Percentiles rank a stretch among this genome's conserved stretches.
phyloP scores from a whole-genome alignment of 2,888 invertebrate species.

The Drosophila nigritarsus region DNA sequence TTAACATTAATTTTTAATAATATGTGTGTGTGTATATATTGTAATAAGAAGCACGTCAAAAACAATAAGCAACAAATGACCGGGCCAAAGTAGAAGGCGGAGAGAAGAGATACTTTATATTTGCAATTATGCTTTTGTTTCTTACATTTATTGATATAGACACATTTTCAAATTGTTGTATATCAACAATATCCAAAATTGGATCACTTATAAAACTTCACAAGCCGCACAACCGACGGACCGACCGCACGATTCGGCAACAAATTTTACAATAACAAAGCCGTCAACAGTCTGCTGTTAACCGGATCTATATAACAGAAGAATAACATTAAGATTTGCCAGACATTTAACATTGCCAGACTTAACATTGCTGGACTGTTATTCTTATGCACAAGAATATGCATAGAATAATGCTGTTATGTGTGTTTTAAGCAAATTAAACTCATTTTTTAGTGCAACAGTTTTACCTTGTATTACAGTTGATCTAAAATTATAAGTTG shows the following conservation, averaged over 20 bases:
- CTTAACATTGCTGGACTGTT: constrained; percentile 1
- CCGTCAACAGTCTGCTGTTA: constrained; percentile 30
- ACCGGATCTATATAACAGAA: constrained; percentile 3
- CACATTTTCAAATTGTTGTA: constrained; percentile 40
- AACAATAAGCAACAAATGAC: constrained; percentile 35
- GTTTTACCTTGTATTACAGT: background rate
- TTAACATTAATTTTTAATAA: constrained; percentile 30
- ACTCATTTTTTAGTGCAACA: background rate
- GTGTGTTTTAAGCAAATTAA: background rate
- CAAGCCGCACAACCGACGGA: constrained; percentile 38
- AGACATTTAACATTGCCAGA: background rate
- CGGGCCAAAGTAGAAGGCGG: constrained; percentile 16
- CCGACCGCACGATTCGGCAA: constrained; percentile 49
- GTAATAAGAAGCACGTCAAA: constrained; percentile 28
- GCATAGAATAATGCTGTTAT: constrained; percentile 15
- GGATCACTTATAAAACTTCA: constrained; percentile 43
- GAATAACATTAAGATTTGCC: constrained; percentile 1
- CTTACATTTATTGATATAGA: constrained; percentile 46
- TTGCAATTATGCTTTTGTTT: constrained; percentile 22
- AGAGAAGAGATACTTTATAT: background rate
- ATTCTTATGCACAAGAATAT: background rate
- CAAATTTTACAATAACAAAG: constrained; percentile 52
- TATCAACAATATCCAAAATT: constrained; percentile 41
- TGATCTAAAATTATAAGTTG: background rate
- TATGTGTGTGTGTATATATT: constrained; percentile 2